Evolutionary conservation across 2,113 vertebrate species (phyloP), one percentile per base, ranked within the genome.

Genomic region (Sphaerodactylus townsendi): DNA sequence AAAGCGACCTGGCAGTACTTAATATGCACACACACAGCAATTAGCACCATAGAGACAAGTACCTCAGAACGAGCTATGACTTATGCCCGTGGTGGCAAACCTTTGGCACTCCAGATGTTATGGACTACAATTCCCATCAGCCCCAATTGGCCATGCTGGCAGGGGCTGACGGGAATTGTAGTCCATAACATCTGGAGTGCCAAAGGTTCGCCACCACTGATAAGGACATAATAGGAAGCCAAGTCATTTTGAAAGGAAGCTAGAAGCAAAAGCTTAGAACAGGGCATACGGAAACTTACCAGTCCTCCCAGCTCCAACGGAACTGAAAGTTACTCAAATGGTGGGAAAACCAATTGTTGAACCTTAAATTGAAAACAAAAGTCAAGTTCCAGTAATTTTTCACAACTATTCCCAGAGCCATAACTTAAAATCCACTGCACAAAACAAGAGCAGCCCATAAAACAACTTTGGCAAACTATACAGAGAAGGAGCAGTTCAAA

Each of bases 221-320:
- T 3, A 53, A 11, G 9, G 83, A 71, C 73, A 21, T 39, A 81
- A 23, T 72, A 53, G 17, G 33, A 62, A 92, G 53, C 2, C 78
- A 4, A 28, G 41, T 2, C n/a, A 84, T 0, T 25, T 8, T 74
- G 10, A 9, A 1, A 33, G 9, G 37, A 28, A 19, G n/a, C 0
- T 23, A 53, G 23, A 3, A 77, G 3, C 37, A 30, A 80, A 79
- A 84, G 25, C 1, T 50, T 50, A 17, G 17, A 41, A 59, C 77
- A 4, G 14, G 37, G 77, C 81, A 72, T 44, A 7, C 25, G 85
- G 0, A 48, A 83, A 93, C 97, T 97, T 94, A 99, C 99, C 99
- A 99, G 88, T 99, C 98, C 85, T 99, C 98, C 99, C 99, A 99
- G 94, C 98, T 99, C 98, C 99, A 99, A 50, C 98, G 96, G 88